A percentile compares a stretch with the other conserved stretches of the same genome.
These are phyloP conservation scores for Emesis furor DNA, from an alignment of 2,888 invertebrate species.

Conservation along the genomic window DNA sequence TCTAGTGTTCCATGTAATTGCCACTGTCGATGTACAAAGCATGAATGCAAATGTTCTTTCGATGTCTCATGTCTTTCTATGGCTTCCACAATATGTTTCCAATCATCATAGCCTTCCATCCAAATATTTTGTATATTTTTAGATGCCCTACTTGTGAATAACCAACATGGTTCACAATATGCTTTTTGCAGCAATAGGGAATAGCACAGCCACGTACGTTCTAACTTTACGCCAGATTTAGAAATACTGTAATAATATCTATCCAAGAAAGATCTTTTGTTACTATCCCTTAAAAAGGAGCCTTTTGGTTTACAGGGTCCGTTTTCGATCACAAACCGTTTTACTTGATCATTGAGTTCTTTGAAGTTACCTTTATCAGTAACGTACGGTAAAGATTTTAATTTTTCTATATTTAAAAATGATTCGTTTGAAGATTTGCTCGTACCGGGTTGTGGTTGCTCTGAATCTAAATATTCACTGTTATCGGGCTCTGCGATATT, in stretches of 20 bases:
- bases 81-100: slow-evolving; percentile 60
- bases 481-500: background rate
- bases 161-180: background rate
- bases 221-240: slow-evolving; percentile 33
- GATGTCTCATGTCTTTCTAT: slow-evolving; percentile 69
- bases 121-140: slow-evolving; percentile 22
- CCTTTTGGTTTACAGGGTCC: background rate
- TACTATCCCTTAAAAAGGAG: too few species aligned
- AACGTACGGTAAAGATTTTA: background rate
- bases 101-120: slow-evolving; percentile 35
- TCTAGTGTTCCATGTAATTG: slow-evolving; percentile 41
- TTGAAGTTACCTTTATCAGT: background rate
- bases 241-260: slow-evolving; percentile 33
- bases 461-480: slow-evolving; percentile 5
- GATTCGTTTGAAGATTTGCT: background rate
- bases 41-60: slow-evolving; percentile 48
- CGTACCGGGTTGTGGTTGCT: background rate
- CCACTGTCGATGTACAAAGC: slow-evolving; percentile 53
- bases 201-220: slow-evolving; percentile 8
- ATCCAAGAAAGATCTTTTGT: slow-evolving; percentile 1
- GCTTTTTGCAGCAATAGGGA: background rate
- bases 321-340: slow-evolving; percentile 34
- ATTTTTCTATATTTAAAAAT: background rate
- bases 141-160: slow-evolving; percentile 53
- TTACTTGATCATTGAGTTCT: background rate